These are phyloP conservation scores for Haemorhous mexicanus DNA, from an alignment of 2,113 vertebrate species.

Conservation along the genomic window DNA sequence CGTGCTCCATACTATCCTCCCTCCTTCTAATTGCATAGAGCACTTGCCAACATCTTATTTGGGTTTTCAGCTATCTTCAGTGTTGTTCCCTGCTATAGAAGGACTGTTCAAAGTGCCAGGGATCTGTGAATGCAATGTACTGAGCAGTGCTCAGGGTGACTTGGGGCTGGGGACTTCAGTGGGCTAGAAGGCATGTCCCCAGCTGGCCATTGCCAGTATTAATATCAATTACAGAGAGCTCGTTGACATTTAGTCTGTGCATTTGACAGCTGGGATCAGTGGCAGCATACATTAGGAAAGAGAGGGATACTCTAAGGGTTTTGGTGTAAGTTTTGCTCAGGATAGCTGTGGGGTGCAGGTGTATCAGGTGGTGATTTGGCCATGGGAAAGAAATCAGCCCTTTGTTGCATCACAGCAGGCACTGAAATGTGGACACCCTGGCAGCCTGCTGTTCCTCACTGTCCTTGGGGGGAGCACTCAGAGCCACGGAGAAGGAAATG, in stretches of 20 bases:
- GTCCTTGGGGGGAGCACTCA: background rate
- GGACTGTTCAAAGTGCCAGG: background rate
- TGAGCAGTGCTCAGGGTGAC: background rate
- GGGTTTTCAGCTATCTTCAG: background rate
- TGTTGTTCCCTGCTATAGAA: background rate
- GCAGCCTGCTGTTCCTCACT: background rate
- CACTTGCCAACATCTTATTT: background rate
- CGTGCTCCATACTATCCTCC: background rate
- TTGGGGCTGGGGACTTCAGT: fast-evolving
- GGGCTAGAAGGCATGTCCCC: background rate
- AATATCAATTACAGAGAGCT: background rate
- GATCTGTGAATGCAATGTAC: background rate
- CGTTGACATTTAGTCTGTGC: background rate
- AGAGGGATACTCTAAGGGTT: background rate
- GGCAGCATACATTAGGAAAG: background rate
- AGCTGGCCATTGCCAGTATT: background rate
- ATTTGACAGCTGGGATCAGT: background rate
- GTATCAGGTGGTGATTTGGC: background rate
- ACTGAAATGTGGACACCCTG: background rate
- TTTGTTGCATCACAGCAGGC: background rate
- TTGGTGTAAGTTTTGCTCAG: background rate
- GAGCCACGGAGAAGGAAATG: background rate
- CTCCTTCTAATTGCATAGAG: background rate
- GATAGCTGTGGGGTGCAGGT: fast-evolving
- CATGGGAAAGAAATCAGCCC: background rate